Base-by-base conservation (phyloP, 35 echinoderm and acorn worm genomes). In the Stichopus chloronotus region DNA sequence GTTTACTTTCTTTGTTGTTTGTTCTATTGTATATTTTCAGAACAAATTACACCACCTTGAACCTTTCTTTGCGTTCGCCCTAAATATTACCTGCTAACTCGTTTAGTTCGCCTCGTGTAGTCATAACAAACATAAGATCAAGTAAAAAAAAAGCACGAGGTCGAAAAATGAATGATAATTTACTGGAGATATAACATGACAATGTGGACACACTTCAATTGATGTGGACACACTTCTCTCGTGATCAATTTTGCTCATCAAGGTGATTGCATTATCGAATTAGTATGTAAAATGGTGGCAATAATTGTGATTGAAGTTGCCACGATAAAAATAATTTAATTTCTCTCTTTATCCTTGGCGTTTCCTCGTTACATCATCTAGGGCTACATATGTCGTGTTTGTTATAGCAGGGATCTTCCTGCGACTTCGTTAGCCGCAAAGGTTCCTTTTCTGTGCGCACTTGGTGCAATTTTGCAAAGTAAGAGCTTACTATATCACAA, bases 241-340 rank as follows among this genome's bases (percentile, higher is more conserved):
- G 82, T 23, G 55, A 85, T 85, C 82, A 20, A 20, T 58, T 23
- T 23, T 58, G 55, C 55, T 85, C 19, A 85, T 85, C 55, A 85
- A 85, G 82, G 82, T 85, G 82, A 85, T 85, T 85, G 55, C 82
- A 85, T 85, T 85, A 85, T 85, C 82, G 82, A 85, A 85, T 58
- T 85, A 85, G 55, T 58, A 85, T 58, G 82, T 85, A 85, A 85
- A 85, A 85, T 58, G 82, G 82, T 85, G 82, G 82, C 82, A 85
- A 56, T 22, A 85, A 85, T 85, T 85, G 82, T 85, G 82, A 85
- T 85, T 85, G 82, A 85, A 85, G 82, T 85, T 85, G 14, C 82
- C 82, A 58, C 9, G 82, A 85, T 59, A 85, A 85, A 20, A 85
- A 58, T 85, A 85, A 85, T 85, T 85, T 8, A 85, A 85, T 83